A percentile compares a stretch with the other conserved stretches of the same genome.
These are phyloP conservation scores for Corapipo altera DNA, from an alignment of 2,113 vertebrate genomes.

Conservation along the genomic window DNA sequence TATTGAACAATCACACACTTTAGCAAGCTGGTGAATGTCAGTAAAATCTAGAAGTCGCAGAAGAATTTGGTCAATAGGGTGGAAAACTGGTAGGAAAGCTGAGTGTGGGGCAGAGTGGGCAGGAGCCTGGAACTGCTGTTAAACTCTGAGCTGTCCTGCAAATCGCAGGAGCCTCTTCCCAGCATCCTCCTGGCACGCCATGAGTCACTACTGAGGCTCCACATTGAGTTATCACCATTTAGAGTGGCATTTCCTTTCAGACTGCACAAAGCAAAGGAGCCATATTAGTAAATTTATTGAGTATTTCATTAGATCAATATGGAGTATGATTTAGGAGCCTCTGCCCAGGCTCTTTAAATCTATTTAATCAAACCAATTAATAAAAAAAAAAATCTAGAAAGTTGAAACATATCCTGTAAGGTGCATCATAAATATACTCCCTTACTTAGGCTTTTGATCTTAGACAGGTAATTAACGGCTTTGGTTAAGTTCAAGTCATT, in stretches of 20 bases:
- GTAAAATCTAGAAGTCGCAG: not conserved
- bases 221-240: slow-evolving; percentile 77
- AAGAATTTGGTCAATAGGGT: not conserved
- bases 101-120: not conserved
- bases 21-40: slow-evolving; percentile 1
- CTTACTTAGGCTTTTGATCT: slow-evolving; percentile 81
- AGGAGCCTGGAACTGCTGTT: slow-evolving; percentile 33
- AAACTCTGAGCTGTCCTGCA: slow-evolving; percentile 37
- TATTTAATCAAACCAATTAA: slow-evolving; percentile 87
- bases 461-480: slow-evolving; percentile 83
- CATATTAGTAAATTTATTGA: slow-evolving; percentile 84
- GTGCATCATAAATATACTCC: slow-evolving; percentile 80
- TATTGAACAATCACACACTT: not conserved
- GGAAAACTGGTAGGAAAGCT: not conserved
- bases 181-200: slow-evolving; percentile 44
- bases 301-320: slow-evolving; percentile 86
- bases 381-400: slow-evolving; percentile 80
- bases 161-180: slow-evolving; percentile 55
- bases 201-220: slow-evolving; percentile 75
- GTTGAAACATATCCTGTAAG: slow-evolving; percentile 80
- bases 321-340: slow-evolving; percentile 81
- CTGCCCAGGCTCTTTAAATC: slow-evolving; percentile 80
- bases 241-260: slow-evolving; percentile 79
- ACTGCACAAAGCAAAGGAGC: slow-evolving; percentile 77
- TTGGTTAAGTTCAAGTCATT: slow-evolving; percentile 80